Conservation (phyloP, 2,113 vertebrate species). For the Megaceryle maxima region DNA sequence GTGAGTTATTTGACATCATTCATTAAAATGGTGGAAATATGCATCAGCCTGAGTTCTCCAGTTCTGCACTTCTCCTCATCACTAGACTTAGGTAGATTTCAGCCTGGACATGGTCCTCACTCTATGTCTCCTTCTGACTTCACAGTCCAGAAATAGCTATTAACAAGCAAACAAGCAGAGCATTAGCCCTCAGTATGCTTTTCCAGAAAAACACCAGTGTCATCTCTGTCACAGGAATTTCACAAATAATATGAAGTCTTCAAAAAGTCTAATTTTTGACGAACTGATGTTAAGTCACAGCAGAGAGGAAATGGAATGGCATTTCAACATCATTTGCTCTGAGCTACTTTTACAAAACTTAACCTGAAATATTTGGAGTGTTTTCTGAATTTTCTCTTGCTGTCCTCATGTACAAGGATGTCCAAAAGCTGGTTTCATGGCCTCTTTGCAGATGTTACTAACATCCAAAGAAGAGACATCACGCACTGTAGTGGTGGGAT, state of each 20-base stretch:
- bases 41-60: not conserved
- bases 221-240: not conserved
- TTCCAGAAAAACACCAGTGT: not conserved
- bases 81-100: not conserved
- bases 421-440: not conserved
- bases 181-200: not conserved
- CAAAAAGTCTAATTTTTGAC: not conserved
- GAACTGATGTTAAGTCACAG: not conserved
- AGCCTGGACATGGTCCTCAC: not conserved
- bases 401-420: not conserved
- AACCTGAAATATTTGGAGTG: not conserved
- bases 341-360: not conserved
- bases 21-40: not conserved
- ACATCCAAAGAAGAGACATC: not conserved
- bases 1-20: not conserved
- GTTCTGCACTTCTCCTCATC: not conserved
- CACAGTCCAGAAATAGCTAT: not conserved
- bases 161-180: not conserved
- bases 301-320: not conserved
- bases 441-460: not conserved
- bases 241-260: not conserved
- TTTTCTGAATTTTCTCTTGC: not conserved
- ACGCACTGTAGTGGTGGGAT: not conserved
- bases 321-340: not conserved
- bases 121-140: not conserved